Evolutionary conservation across 2,797 vertebrate species (phyloP), one percentile per base, ranked within the genome.

Genomic region (Enteromius unitaeniatus): DNA sequence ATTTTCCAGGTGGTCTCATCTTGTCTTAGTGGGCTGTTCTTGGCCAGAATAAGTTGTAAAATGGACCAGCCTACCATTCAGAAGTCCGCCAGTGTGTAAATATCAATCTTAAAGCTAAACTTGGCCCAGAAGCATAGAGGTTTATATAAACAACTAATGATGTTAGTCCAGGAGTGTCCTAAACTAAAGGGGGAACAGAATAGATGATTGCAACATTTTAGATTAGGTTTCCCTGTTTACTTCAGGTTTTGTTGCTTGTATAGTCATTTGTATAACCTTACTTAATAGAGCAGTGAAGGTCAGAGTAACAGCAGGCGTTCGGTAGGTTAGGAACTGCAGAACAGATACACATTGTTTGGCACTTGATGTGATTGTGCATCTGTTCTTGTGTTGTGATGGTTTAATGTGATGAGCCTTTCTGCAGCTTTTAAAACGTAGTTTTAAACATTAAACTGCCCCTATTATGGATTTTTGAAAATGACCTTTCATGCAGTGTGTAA

Each of bases 221-320:
- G 26, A 73, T 73, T 49, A 19, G 23, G 17, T 49, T 51, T 51
- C 2, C 47, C 31, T 42, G 31, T 53, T 14, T 68, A 67, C n/a
- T 79, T 79, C 21, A 26, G 21, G 1, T 31, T n/a, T n/a, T 58
- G 15, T 55, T 55, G 49, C 15, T 26, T 79, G 10, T 13, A 13
- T 45, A 34, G 58, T 58, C 1, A 21, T 60, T 42, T 70, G 9
- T 14, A 47, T 72, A 47, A 72, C 19, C 19, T 72, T 60, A n/a
- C 47, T n/a, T 47, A 81, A 72, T 49, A 49, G 53, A 81, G 40
- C 26, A 23, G 53, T 49, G 28, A 64, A 82, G 84, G 73, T 82
- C 65, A 78, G 17, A 31, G 31, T 40, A 49, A 82, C 79, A 28
- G 73, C n/a, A 70, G 73, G 62, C n/a, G 62, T 79, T 80, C 15